phyloP scores from a whole-genome alignment of 2,797 vertebrate genomes.

The Neomorphus geoffroyi region DNA sequence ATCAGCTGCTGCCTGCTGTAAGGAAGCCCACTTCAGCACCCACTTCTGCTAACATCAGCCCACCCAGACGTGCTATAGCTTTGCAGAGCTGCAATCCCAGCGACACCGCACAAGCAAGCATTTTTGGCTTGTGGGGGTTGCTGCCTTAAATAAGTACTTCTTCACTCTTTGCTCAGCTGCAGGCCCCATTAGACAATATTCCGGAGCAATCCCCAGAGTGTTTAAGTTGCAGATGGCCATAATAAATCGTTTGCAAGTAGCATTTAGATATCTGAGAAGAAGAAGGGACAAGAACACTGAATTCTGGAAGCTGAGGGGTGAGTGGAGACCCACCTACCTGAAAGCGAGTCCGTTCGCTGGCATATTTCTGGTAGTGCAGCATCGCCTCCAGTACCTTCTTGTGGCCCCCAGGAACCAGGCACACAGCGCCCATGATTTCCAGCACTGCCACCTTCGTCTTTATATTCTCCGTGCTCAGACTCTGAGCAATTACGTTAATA shows the following conservation, averaged over 20 bases:
- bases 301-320: neutral
- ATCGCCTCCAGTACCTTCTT: slow-evolving; percentile 96
- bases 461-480: slow-evolving; percentile 96
- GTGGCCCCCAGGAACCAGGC: slow-evolving; percentile 97
- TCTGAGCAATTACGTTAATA: slow-evolving; percentile 98
- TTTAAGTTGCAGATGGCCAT: neutral
- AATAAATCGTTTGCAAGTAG: neutral
- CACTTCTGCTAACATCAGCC: neutral
- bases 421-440: slow-evolving; percentile 99
- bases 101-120: neutral
- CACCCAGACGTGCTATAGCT: neutral
- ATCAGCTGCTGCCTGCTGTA: neutral
- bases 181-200: neutral
- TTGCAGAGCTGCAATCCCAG: neutral
- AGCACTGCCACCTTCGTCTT: slow-evolving; percentile 98
- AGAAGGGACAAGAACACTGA: neutral
- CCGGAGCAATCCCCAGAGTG: neutral
- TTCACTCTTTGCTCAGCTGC: neutral
- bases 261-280: neutral
- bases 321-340: slow-evolving; percentile 79
- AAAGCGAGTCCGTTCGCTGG: slow-evolving; percentile 94
- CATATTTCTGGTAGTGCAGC: slow-evolving; percentile 97
- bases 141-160: neutral
- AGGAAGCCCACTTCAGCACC: neutral
- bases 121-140: too few species aligned